Evolutionary conservation across 2,113 vertebrate genomes (phyloP).

Genomic region (Xenopus laevis): DNA sequence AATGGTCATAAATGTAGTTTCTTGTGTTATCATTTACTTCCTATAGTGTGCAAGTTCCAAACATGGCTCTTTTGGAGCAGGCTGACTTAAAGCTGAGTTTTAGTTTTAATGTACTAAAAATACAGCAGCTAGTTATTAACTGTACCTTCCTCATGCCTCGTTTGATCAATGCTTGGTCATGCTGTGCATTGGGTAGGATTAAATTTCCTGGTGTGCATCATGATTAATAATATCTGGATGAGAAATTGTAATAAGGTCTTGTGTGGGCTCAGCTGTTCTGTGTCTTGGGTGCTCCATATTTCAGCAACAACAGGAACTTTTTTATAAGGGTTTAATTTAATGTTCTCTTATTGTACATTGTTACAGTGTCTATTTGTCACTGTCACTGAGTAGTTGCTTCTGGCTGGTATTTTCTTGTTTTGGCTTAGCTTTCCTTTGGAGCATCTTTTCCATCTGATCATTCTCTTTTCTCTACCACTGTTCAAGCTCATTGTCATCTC

Average conservation of each 20-base stretch:
- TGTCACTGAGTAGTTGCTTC: background rate
- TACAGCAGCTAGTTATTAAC: background rate
- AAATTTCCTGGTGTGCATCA: conserved; percentile 7
- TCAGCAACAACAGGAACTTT: background rate
- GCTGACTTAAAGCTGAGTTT: no score
- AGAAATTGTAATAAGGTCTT: conserved; percentile 57
- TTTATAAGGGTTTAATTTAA: background rate
- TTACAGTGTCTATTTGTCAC: background rate
- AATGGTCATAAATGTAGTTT: no score
- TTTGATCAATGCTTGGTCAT: background rate
- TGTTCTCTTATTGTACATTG: background rate
- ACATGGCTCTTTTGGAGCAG: no score
- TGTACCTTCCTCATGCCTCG: background rate
- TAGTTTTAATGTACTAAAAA: no score
- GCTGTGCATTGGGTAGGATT: background rate
- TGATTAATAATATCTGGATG: conserved; percentile 55
- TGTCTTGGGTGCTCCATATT: conserved; percentile 50
- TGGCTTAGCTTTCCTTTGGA: no score
- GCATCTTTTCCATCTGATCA: no score
- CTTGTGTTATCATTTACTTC: no score
- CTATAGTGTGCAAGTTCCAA: no score
- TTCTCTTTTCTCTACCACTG: no score
- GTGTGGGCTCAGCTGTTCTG: conserved; percentile 56
- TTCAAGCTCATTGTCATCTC: no score
- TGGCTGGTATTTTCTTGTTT: no score